Evolutionary conservation across 2,113 vertebrate genomes (phyloP), one percentile per base, ranked within the genome.

Genomic region (Myiozetetes cayanensis): DNA sequence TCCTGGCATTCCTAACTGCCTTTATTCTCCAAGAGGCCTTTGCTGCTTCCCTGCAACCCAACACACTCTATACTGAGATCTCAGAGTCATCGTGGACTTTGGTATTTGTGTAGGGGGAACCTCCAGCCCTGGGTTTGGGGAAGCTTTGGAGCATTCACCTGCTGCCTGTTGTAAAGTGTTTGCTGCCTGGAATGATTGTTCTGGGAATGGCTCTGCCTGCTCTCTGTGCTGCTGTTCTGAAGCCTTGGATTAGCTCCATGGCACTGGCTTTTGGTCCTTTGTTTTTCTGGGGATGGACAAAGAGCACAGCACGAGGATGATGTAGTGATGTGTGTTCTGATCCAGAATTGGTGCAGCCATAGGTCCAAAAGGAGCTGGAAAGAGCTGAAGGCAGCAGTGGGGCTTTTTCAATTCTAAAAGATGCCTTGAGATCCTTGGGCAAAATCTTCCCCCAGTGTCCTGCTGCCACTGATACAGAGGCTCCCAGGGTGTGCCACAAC

Each of bases 41-140:
- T 92, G 72, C 76, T 78, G 37, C 37, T 72, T 79, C 62, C 17
- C 56, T 80, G 47, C n/a, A 19, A 19, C 39, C 47, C 52, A 22
- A 16, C 6, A 8, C 5, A 31, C 16, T 70, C n/a, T 8, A 4
- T 21, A 24, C 9, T 44, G 46, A 83, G 63, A 27, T 39, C 17
- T 46, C 50, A 11, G 10, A 3, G 6, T 66, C 22, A 8, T 39
- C 1, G 0, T 22, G 23, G n/a, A 4, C 23, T 52, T 33, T 7
- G 7, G 18, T 65, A 13, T 61, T 74, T 80, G 33, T 50, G 30
- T 19, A 61, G 30, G 8, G 35, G 22, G 14, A 61, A 16, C 37
- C 66, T 78, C 52, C 52, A 75, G 31, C 9, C 0, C 3, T 56
- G 55, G 41, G 37, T 33, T 35, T 0, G 0, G 31, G n/a, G n/a